Percentiles rank a stretch among this genome's conserved stretches.
These are phyloP conservation scores for Hemiscyllium ocellatum DNA, from an alignment of 2,113 vertebrate species.

Conservation along the genomic window DNA sequence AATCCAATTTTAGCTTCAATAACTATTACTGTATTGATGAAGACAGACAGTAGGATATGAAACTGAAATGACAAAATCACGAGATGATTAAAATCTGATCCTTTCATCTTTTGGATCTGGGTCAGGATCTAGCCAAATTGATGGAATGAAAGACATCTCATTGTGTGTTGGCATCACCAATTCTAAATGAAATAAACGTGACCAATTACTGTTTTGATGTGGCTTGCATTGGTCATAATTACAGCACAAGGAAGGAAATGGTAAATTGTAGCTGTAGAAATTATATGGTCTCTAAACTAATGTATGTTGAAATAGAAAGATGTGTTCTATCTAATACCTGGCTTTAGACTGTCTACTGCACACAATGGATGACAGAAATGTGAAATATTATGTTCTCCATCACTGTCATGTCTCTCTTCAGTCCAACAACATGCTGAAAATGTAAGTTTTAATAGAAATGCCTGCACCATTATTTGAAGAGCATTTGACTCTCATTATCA, in stretches of 20 bases:
- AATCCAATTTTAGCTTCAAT: background rate
- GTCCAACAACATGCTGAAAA: background rate
- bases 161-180: background rate
- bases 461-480: background rate
- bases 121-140: background rate
- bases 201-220: background rate
- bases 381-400: background rate
- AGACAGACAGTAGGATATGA: background rate
- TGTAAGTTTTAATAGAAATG: background rate
- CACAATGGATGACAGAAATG: background rate
- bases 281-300: background rate
- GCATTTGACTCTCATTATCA: background rate
- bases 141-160: background rate
- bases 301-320: background rate
- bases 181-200: background rate
- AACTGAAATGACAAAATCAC: background rate
- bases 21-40: background rate
- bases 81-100: background rate
- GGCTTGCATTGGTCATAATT: background rate
- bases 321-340: background rate
- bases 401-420: background rate
- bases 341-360: background rate
- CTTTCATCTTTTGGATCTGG: background rate
- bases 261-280: background rate
- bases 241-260: background rate